Base-by-base conservation (phyloP, 2,888 invertebrate genomes). In the Oscheius sp. region DNA sequence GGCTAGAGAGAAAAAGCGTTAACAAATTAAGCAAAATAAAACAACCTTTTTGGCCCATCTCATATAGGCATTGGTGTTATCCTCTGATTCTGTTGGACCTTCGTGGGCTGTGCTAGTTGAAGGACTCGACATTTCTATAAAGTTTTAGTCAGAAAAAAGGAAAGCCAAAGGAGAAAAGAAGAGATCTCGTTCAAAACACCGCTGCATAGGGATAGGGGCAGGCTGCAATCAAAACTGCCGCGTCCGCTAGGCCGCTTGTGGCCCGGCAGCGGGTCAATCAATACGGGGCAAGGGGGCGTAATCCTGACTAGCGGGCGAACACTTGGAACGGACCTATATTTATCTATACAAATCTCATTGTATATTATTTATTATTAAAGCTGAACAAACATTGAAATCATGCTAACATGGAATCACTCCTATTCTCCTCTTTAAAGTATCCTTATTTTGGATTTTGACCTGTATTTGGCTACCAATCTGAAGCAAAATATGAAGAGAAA, bases 31-130 rank as follows among this genome's bases (percentile, higher is more conserved):
- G n/a, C n/a, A n/a, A n/a, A n/a, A n/a, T n/a, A n/a, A n/a, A n/a
- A n/a, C n/a, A n/a, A n/a, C n/a, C n/a, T 68, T 68, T 42, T 53
- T 50, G 6, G 65, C 37, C 65, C 65, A 65, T 8, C 65, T 34
- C 39, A 65, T 48, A 20, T 27, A 20, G 17, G 34, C 3, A 10
- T 39, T 23, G n/a, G n/a, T n/a, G n/a, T n/a, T n/a, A n/a, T n/a
- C n/a, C n/a, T n/a, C n/a, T n/a, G n/a, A n/a, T n/a, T 52, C 50
- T 15, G 37, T 15, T 10, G 15, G n/a, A 17, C 42, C 52, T 12
- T 20, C 48, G 23, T 20, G 25, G 25, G n/a, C 23, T 15, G 25
- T 27, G 12, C 25, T 20, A 25, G 15, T 52, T n/a, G 52, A 52
- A 10, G 52, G n/a, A n/a, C 27, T n/a, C 10, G 25, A 25, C 52